Conservation (phyloP, 2,797 vertebrate species). For the Danio kyathit region DNA sequence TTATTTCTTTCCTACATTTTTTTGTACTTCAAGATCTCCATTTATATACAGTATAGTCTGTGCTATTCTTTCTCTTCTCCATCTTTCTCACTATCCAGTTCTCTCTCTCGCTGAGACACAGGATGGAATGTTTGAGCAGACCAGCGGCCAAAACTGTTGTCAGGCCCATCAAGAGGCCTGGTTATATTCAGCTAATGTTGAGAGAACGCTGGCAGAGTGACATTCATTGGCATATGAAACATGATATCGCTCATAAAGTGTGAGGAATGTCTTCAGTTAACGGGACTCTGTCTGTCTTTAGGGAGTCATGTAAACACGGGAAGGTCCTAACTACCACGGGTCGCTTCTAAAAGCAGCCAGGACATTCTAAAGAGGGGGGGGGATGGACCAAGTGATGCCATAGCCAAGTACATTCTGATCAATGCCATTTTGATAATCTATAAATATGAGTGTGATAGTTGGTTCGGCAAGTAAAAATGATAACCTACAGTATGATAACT, state of each 20-base stretch:
- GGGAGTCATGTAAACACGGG: slow-evolving; percentile 66
- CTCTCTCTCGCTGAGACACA: slow-evolving; percentile 17
- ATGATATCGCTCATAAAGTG: slow-evolving; percentile 67
- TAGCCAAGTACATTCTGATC: slow-evolving; percentile 65
- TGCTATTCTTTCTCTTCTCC: slow-evolving; percentile 22
- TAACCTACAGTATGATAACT: no score
- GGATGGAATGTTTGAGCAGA: slow-evolving; percentile 69
- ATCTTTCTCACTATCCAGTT: not conserved
- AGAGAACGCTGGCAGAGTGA: slow-evolving; percentile 63
- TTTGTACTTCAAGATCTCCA: not conserved
- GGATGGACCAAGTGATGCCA: slow-evolving; percentile 58
- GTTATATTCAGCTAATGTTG: slow-evolving; percentile 57
- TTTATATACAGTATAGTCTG: slow-evolving; percentile 7
- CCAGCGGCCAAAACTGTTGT: slow-evolving; percentile 69
- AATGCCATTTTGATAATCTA: slow-evolving; percentile 35
- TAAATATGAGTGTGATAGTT: not conserved
- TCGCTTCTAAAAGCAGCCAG: slow-evolving; percentile 67
- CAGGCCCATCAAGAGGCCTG: slow-evolving; percentile 66
- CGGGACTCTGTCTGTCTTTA: slow-evolving; percentile 61
- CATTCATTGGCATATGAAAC: slow-evolving; percentile 72
- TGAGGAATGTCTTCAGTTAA: slow-evolving; percentile 66
- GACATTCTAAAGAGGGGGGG: slow-evolving; percentile 45
- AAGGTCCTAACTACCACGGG: slow-evolving; percentile 52
- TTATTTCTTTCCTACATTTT: no score
- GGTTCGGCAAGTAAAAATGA: no score